Conservation (phyloP, 2,797 vertebrate species). For the Molossus alvarezi region DNA sequence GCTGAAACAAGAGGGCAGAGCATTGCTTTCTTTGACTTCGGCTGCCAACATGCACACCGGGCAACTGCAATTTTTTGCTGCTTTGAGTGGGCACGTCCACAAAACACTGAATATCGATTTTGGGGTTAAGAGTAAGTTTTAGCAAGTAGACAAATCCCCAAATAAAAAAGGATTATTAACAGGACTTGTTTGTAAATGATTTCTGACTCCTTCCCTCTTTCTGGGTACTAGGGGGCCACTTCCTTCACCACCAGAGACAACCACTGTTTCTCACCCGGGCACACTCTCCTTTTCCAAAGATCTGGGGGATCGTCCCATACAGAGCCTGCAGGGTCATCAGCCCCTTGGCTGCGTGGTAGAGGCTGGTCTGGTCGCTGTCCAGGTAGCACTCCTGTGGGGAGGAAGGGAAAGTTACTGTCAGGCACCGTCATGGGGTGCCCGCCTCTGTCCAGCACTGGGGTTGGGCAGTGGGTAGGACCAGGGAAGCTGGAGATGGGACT, state of each 20-base stretch:
- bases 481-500: background rate
- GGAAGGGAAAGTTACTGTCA: background rate
- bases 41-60: background rate
- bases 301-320: constrained; percentile 98
- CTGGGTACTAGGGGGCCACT: background rate
- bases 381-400: constrained; percentile 96
- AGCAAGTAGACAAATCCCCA: background rate
- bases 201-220: no score
- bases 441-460: background rate
- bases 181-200: background rate
- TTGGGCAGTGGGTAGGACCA: background rate
- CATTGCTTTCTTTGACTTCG: background rate
- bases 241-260: background rate
- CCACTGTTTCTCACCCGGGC: constrained; percentile 92
- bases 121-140: background rate
- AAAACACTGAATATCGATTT: fast-evolving
- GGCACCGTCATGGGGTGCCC: fast-evolving
- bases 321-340: constrained; percentile 98
- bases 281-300: constrained; percentile 98
- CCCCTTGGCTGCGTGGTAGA: constrained; percentile 98
- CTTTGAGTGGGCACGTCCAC: no score
- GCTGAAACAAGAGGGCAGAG: background rate
- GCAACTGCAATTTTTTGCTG: background rate
- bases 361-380: constrained; percentile 98
- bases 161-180: fast-evolving